A percentile compares a stretch with the other conserved stretches of the same genome.
phyloP scores from a whole-genome alignment of 2,113 vertebrate genomes.

The Stegostoma tigrinum region DNA sequence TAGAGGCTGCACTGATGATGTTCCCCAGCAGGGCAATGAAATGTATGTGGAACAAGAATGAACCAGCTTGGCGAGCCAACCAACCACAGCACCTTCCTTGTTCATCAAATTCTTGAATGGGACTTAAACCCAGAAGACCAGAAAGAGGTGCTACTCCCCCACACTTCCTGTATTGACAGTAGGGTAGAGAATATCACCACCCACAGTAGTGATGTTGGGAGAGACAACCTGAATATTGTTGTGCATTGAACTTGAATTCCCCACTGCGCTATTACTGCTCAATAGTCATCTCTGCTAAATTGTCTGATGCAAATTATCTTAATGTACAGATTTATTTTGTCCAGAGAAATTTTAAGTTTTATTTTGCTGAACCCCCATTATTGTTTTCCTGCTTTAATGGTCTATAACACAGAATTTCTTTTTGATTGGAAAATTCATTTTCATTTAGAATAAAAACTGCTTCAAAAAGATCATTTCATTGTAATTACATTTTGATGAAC shows the following conservation, averaged over 20 bases:
- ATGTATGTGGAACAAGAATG: too few species aligned
- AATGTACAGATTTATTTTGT: background rate
- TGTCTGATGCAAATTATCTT: background rate
- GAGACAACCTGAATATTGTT: background rate
- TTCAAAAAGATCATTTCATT: background rate
- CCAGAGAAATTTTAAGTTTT: background rate
- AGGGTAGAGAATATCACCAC: background rate
- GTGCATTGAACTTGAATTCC: background rate
- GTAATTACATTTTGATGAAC: background rate
- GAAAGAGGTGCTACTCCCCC: too few species aligned
- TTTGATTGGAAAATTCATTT: background rate
- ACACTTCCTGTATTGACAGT: background rate
- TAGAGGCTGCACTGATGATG: too few species aligned
- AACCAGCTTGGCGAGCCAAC: too few species aligned
- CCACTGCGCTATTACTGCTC: background rate
- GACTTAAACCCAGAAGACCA: too few species aligned
- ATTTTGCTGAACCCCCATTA: background rate
- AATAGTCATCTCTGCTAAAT: background rate
- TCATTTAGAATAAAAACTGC: background rate
- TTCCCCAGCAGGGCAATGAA: too few species aligned
- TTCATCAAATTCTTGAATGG: too few species aligned
- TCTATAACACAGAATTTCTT: background rate
- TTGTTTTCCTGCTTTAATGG: background rate
- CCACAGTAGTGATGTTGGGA: background rate
- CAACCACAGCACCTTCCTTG: too few species aligned